A percentile compares a stretch with the other conserved stretches of the same genome.
Evolutionary conservation across 2,113 vertebrate genomes (phyloP).

Genomic region (Limnothrissa miodon): DNA sequence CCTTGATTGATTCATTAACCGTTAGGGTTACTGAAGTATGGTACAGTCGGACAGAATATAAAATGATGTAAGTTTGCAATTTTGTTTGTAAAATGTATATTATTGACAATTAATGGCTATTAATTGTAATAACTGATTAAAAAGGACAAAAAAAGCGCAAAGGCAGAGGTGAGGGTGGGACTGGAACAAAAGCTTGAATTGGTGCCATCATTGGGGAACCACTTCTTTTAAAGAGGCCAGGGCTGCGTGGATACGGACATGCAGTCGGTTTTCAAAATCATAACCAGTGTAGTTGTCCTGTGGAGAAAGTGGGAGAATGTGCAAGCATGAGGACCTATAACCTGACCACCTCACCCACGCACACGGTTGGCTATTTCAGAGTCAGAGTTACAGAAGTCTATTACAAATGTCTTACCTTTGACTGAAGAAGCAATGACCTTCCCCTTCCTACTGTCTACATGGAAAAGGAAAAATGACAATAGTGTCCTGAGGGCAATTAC

Average conservation of each 20-base stretch:
- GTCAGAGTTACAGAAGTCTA: too few species aligned
- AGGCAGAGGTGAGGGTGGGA: neutral
- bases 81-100: neutral
- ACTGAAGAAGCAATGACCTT: slow-evolving; percentile 90
- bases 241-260: slow-evolving; percentile 94
- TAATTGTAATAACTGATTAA: slow-evolving; percentile 19
- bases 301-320: neutral
- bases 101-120: slow-evolving; percentile 28
- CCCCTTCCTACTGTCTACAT: slow-evolving; percentile 88
- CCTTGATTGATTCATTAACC: neutral
- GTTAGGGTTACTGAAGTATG: neutral
- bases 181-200: slow-evolving; percentile 16
- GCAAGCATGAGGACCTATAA: neutral
- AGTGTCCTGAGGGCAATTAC: neutral
- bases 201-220: slow-evolving; percentile 84
- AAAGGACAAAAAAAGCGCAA: slow-evolving; percentile 41
- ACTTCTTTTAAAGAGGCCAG: slow-evolving; percentile 91
- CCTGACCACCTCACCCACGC: neutral
- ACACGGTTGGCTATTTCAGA: neutral
- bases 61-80: neutral
- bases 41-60: neutral
- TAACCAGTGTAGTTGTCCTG: slow-evolving; percentile 94
- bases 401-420: slow-evolving; percentile 80
- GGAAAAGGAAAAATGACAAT: slow-evolving; percentile 35
- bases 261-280: slow-evolving; percentile 97